Evolutionary conservation across 2,113 vertebrate species (phyloP), one percentile per base, ranked within the genome.

Genomic region (Clupea harengus): DNA sequence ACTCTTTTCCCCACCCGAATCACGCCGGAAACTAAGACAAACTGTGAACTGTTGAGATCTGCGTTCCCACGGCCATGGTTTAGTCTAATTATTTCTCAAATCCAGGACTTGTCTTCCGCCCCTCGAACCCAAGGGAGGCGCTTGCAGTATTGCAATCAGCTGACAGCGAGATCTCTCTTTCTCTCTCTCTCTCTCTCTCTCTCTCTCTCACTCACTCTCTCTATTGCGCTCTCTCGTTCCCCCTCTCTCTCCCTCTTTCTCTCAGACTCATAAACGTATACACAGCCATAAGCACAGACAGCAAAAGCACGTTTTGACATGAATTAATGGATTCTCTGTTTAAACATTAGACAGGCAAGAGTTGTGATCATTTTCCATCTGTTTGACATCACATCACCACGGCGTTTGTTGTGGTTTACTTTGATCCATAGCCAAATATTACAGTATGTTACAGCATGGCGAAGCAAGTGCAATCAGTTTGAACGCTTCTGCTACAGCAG

Each of bases 71-170:
- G 85, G 89, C 88, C 93, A 93, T 88, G 90, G 89, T 90, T 89
- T 82, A 82, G 83, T 90, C 91, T 75, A 90, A 91, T 91, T 93
- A 89, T 93, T 93, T 91, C 87, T 91, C 93, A 93, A 94, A 95
- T 93, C 94, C 91, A 94, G 93, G 92, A 93, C 91, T 88, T 92
- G 91, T 92, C 88, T 92, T 89, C 90, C 89, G 88, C 91, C 89
- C 90, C 92, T 88, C 92, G 93, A 95, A 93, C 95, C 93, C 94
- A 92, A 91, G 91, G 94, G 94, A 96, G 93, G 95, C 95, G 95
- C 94, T 96, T 95, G 95, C 95, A 94, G 96, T 94, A 95, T 96
- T 95, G 95, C 95, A 95, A 94, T 93, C 93, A 92, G 90, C 92
- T 92, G 93, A 86, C 94, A 91, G 93, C 93, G 93, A 93, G 93